Evolutionary conservation across 2,113 vertebrate genomes (phyloP).

Genomic region (Gasterosteus aculeatus): DNA sequence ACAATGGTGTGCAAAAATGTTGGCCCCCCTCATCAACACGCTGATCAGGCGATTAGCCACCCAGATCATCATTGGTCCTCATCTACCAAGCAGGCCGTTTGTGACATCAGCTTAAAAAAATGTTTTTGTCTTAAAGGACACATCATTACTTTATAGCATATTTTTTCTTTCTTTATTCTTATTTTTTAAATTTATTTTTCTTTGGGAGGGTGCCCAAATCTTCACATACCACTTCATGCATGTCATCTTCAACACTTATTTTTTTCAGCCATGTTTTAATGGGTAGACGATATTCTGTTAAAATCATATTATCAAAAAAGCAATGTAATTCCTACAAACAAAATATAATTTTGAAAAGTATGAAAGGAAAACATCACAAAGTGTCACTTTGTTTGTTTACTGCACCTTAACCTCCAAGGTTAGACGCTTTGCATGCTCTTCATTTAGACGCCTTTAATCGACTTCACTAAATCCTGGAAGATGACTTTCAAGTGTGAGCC

Average conservation of each 20-base stretch:
- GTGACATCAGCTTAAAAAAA: too few relatives aligned
- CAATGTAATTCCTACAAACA: not conserved
- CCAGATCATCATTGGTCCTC: too few relatives aligned
- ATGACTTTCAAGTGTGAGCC: conserved; percentile 82
- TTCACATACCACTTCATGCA: not conserved
- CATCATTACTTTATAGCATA: too few relatives aligned
- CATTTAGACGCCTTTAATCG: conserved; percentile 60
- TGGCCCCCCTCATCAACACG: not conserved
- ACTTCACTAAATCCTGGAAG: conserved; percentile 51
- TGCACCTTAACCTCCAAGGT: not conserved
- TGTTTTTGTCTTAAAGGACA: too few relatives aligned
- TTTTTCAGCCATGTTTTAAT: not conserved
- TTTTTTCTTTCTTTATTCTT: too few relatives aligned
- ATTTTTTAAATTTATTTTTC: too few relatives aligned
- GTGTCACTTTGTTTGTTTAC: not conserved
- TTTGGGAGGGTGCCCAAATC: not conserved
- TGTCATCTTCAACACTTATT: not conserved
- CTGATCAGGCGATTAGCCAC: too few relatives aligned
- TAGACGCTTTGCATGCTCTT: not conserved
- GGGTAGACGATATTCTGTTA: not conserved
- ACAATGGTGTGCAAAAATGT: not conserved
- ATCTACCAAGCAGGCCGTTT: too few relatives aligned
- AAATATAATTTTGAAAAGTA: not conserved
- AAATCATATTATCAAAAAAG: not conserved
- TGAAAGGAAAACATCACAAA: too few relatives aligned